These are phyloP conservation scores for Drepanosiphum platanoidis DNA, from an alignment of 2,888 invertebrate species.

Conservation along the genomic window DNA sequence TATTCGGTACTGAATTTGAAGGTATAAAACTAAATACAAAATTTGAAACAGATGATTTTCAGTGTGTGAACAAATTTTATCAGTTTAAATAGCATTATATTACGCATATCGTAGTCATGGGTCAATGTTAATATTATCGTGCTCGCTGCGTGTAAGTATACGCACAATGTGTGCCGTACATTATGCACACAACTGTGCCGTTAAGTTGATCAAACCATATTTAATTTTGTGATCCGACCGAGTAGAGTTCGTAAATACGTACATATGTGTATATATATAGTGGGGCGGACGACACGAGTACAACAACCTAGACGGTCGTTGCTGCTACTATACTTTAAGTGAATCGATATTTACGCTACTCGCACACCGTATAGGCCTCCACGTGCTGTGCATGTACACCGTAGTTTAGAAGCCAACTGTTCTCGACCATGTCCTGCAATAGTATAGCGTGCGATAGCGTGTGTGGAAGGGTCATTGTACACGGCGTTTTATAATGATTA, in stretches of 20 bases:
- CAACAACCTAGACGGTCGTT: neutral
- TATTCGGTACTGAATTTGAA: neutral
- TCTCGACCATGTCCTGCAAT: neutral
- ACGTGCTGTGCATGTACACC: neutral
- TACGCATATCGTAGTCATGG: neutral
- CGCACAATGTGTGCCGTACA: neutral
- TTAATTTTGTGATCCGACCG: slow-evolving; percentile 42
- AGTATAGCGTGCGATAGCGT: slow-evolving; percentile 3
- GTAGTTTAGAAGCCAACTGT: slow-evolving; percentile 41
- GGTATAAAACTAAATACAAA: neutral
- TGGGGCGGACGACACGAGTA: neutral
- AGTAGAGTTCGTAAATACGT: neutral
- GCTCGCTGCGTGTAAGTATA: neutral
- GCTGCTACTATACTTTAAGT: slow-evolving; percentile 5
- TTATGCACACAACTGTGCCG: slow-evolving; percentile 21
- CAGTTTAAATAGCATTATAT: neutral
- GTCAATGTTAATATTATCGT: slow-evolving; percentile 40
- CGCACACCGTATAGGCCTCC: slow-evolving; percentile 10
- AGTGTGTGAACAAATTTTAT: neutral
- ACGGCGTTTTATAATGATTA: slow-evolving; percentile 34
- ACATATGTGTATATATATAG: slow-evolving; percentile 9
- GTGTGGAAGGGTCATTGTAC: slow-evolving; percentile 41
- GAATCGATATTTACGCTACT: slow-evolving; percentile 42
- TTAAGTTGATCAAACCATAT: slow-evolving; percentile 47
- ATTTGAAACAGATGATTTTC: neutral